These are phyloP conservation scores for Mesocricetus auratus DNA, from an alignment of 2,113 vertebrate species.

Conservation along the genomic window DNA sequence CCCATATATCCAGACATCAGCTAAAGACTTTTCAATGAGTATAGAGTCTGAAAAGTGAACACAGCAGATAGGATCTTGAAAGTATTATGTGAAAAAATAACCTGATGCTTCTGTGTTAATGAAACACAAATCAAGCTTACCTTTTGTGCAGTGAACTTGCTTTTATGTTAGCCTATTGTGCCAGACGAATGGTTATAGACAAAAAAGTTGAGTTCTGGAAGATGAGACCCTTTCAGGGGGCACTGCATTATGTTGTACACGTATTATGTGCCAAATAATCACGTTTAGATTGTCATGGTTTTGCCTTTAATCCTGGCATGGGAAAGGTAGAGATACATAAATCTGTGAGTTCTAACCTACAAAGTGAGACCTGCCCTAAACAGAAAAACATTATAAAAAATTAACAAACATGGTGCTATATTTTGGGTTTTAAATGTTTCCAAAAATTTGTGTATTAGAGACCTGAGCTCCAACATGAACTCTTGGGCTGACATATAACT, in stretches of 20 bases:
- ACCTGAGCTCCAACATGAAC: background rate
- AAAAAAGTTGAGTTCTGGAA: background rate
- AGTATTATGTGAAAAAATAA: background rate
- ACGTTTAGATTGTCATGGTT: background rate
- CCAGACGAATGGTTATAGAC: background rate
- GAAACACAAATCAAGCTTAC: background rate
- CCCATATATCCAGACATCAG: background rate
- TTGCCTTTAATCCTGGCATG: background rate
- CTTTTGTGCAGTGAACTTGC: background rate
- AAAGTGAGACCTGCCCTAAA: background rate
- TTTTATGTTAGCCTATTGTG: background rate
- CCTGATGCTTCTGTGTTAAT: background rate
- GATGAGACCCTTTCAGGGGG: background rate
- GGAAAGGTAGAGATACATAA: background rate
- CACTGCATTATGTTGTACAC: background rate
- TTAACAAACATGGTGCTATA: background rate
- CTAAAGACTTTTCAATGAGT: background rate
- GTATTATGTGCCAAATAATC: background rate
- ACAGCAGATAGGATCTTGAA: background rate
- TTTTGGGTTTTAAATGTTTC: background rate
- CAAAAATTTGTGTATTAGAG: background rate
- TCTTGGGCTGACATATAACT: background rate
- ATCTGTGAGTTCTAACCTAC: background rate
- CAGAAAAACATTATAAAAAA: background rate
- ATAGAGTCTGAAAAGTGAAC: background rate